Conservation (phyloP, 2,113 vertebrate species). For the Poicephalus meyeri region DNA sequence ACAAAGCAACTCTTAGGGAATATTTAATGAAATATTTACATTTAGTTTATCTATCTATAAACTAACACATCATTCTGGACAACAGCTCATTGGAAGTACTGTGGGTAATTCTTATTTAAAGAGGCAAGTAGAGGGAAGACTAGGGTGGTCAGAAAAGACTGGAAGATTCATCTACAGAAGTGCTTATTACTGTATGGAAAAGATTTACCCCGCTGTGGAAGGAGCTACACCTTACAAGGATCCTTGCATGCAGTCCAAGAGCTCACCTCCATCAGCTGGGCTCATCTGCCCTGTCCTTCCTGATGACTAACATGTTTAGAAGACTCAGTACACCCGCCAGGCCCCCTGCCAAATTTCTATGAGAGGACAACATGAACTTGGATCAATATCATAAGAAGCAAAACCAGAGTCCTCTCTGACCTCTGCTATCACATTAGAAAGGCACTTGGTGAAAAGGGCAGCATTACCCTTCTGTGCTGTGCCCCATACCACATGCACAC, state of each 20-base stretch:
- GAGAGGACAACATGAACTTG: not conserved
- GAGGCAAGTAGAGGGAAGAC: not conserved
- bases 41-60: slow-evolving; percentile 15
- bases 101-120: not conserved
- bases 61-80: slow-evolving; percentile 2
- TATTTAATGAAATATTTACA: slow-evolving; percentile 53
- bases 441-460: not conserved
- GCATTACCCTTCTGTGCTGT: not conserved
- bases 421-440: not conserved
- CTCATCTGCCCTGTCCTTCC: not conserved
- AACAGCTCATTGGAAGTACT: not conserved
- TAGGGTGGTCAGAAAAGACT: not conserved
- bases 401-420: not conserved
- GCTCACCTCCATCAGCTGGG: not conserved
- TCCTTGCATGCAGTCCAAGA: not conserved
- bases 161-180: not conserved
- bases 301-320: not conserved
- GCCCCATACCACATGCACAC: not conserved
- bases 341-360: not conserved
- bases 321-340: not conserved
- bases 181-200: not conserved
- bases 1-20: slow-evolving; percentile 38
- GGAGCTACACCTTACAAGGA: not conserved
- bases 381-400: not conserved
- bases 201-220: not conserved